Evolutionary conservation across 2,113 vertebrate species (phyloP).

Genomic region (Semnopithecus entellus): DNA sequence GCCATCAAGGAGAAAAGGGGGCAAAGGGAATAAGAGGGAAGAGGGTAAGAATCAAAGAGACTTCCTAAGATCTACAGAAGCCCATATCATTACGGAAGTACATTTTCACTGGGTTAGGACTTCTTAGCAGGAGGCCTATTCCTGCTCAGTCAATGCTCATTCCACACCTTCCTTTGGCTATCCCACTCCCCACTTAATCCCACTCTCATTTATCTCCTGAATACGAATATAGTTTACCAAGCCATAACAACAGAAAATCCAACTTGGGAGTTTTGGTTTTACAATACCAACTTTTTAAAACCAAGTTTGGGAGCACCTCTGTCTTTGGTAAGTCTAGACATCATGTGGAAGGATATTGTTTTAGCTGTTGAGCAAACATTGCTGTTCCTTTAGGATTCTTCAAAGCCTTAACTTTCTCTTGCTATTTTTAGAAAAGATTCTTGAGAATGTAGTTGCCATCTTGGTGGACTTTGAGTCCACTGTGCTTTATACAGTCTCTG

Average conservation of each 20-base stretch:
- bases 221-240: background rate
- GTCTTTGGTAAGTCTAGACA: background rate
- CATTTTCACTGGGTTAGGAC: background rate
- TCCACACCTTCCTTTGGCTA: background rate
- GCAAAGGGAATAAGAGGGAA: constrained; percentile 88
- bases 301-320: background rate
- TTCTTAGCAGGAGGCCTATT: background rate
- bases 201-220: background rate
- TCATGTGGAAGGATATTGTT: background rate
- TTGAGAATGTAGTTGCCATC: background rate
- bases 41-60: constrained; percentile 81
- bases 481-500: background rate
- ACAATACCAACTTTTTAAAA: background rate
- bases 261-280: background rate
- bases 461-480: background rate
- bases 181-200: background rate
- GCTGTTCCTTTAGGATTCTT: background rate
- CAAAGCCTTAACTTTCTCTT: background rate
- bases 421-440: background rate
- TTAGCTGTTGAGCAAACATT: background rate
- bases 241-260: background rate
- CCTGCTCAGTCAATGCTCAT: background rate
- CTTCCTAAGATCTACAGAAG: no score
- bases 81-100: accelerated
- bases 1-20: constrained; percentile 84